Base-by-base conservation (phyloP, 1,140 invertebrate species). In the Coboldia fuscipes region DNA sequence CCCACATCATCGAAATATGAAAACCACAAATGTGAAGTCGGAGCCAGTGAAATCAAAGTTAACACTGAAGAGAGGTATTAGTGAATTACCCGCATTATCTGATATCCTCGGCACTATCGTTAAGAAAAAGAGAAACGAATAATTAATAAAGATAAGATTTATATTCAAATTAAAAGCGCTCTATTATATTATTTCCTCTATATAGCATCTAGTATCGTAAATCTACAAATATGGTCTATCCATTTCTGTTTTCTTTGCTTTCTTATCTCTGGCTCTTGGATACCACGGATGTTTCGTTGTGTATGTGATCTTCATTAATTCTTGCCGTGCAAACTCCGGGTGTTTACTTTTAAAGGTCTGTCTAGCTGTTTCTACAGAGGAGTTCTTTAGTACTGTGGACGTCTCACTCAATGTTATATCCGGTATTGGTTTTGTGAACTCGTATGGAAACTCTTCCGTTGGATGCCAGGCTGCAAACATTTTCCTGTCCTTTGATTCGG, bases 1-100 rank as follows among this genome's bases (percentile, higher is more conserved):
- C 53, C 90, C 90, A 0, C 88, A 96, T 53, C 88, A 94, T 54
- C 69, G 90, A 42, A 90, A 94, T 52, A 69, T 82, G 61, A 84
- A 73, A 47, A 66, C 66, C n/a, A 15, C 63, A 44, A 54, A 63
- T 50, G 57, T 68, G n/a, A n/a, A n/a, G n/a, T n/a, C n/a, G n/a
- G n/a, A n/a, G n/a, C n/a, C n/a, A n/a, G n/a, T n/a, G n/a, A n/a
- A n/a, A n/a, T n/a, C n/a, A n/a, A n/a, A n/a, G n/a, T n/a, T n/a
- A n/a, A n/a, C n/a, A n/a, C n/a, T n/a, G n/a, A n/a, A n/a, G n/a
- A n/a, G n/a, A n/a, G n/a, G n/a, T n/a, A n/a, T n/a, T n/a, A n/a
- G n/a, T n/a, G n/a, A n/a, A n/a, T 56, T 80, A 34, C 74, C 75
- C 15, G 69, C 72, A 19, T 79, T 81, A 45, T 78, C 75, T 3